Conservation (phyloP, 2,113 vertebrate species). For the Cyprinodon variegatus region DNA sequence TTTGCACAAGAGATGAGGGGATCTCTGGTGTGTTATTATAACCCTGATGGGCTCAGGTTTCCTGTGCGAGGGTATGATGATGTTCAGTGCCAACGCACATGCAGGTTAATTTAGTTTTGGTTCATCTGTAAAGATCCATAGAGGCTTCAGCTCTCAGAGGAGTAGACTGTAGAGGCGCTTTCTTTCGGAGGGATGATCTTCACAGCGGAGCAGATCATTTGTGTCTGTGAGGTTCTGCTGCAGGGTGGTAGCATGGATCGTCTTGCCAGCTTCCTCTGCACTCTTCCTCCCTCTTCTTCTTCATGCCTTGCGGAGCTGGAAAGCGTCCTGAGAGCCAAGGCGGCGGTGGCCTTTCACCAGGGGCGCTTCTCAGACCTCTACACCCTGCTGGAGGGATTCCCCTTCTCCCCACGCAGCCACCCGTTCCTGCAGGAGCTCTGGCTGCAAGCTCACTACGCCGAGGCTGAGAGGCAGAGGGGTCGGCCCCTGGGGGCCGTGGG, state of each 20-base stretch:
- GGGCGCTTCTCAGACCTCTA: slow-evolving; percentile 76
- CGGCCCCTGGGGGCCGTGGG: slow-evolving; percentile 78
- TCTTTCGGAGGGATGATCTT: slow-evolving; percentile 63
- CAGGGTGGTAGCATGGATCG: slow-evolving; percentile 59
- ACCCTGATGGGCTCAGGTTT: slow-evolving; percentile 74
- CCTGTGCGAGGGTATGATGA: slow-evolving; percentile 58
- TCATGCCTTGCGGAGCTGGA: slow-evolving; percentile 46
- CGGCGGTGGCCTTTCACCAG: slow-evolving; percentile 75
- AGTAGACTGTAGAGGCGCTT: background rate
- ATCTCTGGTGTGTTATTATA: slow-evolving; percentile 60
- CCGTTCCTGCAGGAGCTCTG: slow-evolving; percentile 79
- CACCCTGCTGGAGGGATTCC: slow-evolving; percentile 69
- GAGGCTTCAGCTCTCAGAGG: slow-evolving; percentile 6
- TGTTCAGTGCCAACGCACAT: slow-evolving; percentile 28
- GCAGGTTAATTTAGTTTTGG: slow-evolving; percentile 15
- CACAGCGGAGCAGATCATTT: slow-evolving; percentile 77
- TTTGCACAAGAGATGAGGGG: slow-evolving; percentile 47
- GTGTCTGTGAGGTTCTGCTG: slow-evolving; percentile 65
- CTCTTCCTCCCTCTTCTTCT: slow-evolving; percentile 54
- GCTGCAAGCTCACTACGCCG: slow-evolving; percentile 73
- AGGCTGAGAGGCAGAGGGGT: slow-evolving; percentile 75
- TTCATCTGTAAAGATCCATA: slow-evolving; percentile 16
- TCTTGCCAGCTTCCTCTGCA: slow-evolving; percentile 68
- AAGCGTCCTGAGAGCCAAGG: slow-evolving; percentile 76
- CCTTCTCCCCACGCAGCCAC: slow-evolving; percentile 74